Evolutionary conservation across 1,140 invertebrate species (phyloP).

Genomic region (Brachionus rubens): DNA sequence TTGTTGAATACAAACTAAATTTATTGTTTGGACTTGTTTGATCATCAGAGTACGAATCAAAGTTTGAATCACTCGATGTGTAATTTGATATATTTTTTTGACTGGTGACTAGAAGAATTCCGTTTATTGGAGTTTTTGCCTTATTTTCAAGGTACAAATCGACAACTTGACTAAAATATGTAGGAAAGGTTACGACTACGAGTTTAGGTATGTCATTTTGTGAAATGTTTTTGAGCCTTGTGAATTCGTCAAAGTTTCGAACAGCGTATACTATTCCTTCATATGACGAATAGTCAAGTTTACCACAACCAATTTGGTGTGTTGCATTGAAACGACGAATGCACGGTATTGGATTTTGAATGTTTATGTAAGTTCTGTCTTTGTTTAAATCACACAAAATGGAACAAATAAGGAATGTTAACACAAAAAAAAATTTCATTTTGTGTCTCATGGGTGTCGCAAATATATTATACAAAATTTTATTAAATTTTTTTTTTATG

Average conservation of each 20-base stretch:
- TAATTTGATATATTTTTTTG: background rate
- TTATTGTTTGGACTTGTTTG: slow-evolving; percentile 1
- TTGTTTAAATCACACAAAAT: slow-evolving; percentile 7
- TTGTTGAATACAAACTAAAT: slow-evolving; percentile 22
- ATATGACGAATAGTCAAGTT: slow-evolving; percentile 4
- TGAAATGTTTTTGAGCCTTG: background rate
- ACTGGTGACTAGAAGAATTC: slow-evolving; percentile 3
- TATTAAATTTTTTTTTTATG: background rate
- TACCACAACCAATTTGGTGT: slow-evolving; percentile 36
- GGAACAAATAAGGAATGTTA: background rate
- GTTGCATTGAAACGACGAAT: slow-evolving; percentile 34
- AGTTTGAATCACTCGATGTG: background rate
- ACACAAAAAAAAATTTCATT: background rate
- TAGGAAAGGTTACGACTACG: background rate
- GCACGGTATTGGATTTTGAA: slow-evolving; percentile 25
- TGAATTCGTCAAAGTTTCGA: background rate
- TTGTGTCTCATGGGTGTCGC: no score
- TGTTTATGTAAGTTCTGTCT: slow-evolving; percentile 16
- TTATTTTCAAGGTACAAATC: background rate
- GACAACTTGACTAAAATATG: background rate
- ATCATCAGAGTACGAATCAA: slow-evolving; percentile 2
- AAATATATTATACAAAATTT: no score
- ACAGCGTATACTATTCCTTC: slow-evolving; percentile 36
- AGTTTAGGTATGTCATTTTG: background rate
- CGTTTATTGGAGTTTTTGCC: background rate